Evolutionary conservation across 2,888 invertebrate genomes (phyloP), one percentile per base, ranked within the genome.

Genomic region (Ferrisia virgata): DNA sequence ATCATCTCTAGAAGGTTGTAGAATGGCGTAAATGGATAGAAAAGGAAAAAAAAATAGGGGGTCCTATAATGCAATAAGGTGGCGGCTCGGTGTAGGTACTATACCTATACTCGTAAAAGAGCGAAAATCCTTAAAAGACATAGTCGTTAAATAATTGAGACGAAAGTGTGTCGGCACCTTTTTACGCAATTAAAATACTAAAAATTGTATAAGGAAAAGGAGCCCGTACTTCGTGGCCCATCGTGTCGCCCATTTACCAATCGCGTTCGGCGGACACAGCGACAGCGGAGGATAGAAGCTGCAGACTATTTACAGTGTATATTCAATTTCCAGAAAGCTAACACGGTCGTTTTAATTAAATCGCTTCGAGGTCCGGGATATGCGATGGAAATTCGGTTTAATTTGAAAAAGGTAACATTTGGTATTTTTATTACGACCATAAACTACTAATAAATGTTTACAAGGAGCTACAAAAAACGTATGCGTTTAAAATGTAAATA

Each of bases 401-500:
- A 72, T 72, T 72, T 72, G 25, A 33, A 72, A 47, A 40, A 40
- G 53, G 72, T 72, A 72, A 72, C 72, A 72, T 72, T 72, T 72
- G 72, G 72, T 72, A 72, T 72, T 82, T 82, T 82, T 82, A 82
- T 82, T 82, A 72, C 82, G 40, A 25, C 82, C 31, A 82, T 82
- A 82, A 82, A 82, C 72, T 72, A 69, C 82, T 82, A 72, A 69
- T 82, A 72, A 82, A 82, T 82, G 82, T 82, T 82, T 82, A 82
- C 82, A 82, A 69, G 40, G 36, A 82, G 40, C 69, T 72, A 33
- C 25, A 40, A 72, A n/a, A n/a, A 72, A 36, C 72, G 69, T 72
- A 39, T 72, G 69, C 69, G 40, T 69, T 58, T 69, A 69, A 39
- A 82, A 39, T 69, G 69, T 82, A 69, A 40, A 72, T 69, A 72